Evolutionary conservation across 1,140 invertebrate species (phyloP), one percentile per base, ranked within the genome.

Genomic region (Marisa cornuarietis): DNA sequence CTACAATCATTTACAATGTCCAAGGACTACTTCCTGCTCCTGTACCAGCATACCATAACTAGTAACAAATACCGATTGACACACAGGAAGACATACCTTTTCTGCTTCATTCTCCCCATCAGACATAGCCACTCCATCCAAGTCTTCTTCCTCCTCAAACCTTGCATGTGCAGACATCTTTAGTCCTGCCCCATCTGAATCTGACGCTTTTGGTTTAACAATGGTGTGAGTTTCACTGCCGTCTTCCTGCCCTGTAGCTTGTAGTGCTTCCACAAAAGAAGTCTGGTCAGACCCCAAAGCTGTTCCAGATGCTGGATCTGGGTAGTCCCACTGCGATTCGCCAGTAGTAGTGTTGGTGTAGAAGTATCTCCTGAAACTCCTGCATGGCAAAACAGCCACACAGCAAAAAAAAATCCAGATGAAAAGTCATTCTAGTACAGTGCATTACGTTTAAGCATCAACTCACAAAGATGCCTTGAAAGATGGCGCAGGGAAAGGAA

Each of bases 291-390:
- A 31, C 18, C 42, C 74, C 26, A 10, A 22, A 51, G 20, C n/a
- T 18, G 16, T 73, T 26, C 78, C 74, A 11, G 49, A 24, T 24
- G 9, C 61, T 16, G n/a, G 74, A 24, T 93, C 92, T 4, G 94
- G 94, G 90, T 94, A 95, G 78, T 93, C 93, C 94, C 94, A 95
- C 85, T 94, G 94, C 51, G 92, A 92, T 54, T 92, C 92, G 16
- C 93, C 93, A 49, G 91, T 93, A 62, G 84, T 85, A 77, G 91
- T 87, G 88, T 94, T 93, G 84, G 92, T 92, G 91, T 95, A 95
- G 91, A 92, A 94, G 90, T 95, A 95, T 80, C 94, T 92, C 89
- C 94, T 94, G 92, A 94, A 93, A 82, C 91, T 91, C 89, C 94
- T 95, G 93, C 87, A 89, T 91, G 88, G 90, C 87, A 87, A 86